A percentile compares a stretch with the other conserved stretches of the same genome.
phyloP scores from a whole-genome alignment of 92 coral and sea anemone species.

The Epizoanthus fatuus region DNA sequence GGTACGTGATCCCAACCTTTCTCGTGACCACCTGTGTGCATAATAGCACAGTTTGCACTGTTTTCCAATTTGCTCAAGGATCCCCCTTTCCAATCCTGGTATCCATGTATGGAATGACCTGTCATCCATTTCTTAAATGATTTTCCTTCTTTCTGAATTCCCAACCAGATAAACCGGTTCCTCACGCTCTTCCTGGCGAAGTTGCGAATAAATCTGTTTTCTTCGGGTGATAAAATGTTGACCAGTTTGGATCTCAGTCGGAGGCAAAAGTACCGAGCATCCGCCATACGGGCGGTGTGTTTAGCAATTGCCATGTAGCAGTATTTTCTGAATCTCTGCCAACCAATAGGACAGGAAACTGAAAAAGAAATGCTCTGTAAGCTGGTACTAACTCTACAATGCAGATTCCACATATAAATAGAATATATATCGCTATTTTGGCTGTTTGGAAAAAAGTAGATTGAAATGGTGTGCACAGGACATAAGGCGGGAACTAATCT shows the following conservation, averaged over 20 bases:
- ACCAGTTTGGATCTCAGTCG: not conserved
- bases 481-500: no score
- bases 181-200: not conserved
- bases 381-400: no score
- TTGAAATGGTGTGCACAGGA: no score
- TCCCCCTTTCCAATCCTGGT: not conserved
- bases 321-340: not conserved
- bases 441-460: no score
- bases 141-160: conserved; percentile 3
- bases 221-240: not conserved
- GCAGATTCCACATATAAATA: no score
- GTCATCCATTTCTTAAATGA: not conserved
- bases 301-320: not conserved
- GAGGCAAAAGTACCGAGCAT: not conserved
- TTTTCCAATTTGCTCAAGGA: not conserved
- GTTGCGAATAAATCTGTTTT: not conserved
- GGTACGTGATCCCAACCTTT: not conserved
- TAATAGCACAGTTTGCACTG: not conserved
- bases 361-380: not conserved
- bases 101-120: not conserved
- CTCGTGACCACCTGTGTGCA: not conserved
- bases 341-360: conserved; percentile 2
- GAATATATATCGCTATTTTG: no score
- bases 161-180: not conserved
- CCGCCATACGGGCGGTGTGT: not conserved